A percentile compares a stretch with the other conserved stretches of the same genome.
Evolutionary conservation across 2,888 invertebrate species (phyloP).

Genomic region (Trichopria drosophilae): DNA sequence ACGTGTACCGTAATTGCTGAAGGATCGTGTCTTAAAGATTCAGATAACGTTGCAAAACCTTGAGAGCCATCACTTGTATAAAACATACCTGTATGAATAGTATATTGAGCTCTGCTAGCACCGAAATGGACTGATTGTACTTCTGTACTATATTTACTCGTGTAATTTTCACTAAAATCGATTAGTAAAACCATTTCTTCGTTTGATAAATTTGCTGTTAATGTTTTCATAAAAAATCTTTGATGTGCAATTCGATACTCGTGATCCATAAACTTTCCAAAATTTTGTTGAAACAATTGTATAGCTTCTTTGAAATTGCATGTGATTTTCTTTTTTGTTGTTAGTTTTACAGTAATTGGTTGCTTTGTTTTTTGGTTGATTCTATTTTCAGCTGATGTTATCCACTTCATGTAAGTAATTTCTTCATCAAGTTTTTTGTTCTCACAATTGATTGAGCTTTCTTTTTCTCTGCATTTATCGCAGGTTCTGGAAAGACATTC

Average conservation of each 20-base stretch:
- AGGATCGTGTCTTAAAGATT: constrained; percentile 29
- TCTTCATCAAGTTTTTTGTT: constrained; percentile 4
- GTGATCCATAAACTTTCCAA: constrained; percentile 17
- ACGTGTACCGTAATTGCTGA: constrained; percentile 25
- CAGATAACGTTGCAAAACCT: constrained; percentile 29
- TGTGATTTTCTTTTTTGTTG: constrained; percentile 21
- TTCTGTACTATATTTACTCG: constrained; percentile 25
- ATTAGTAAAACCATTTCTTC: constrained; percentile 24
- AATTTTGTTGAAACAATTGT: constrained; percentile 9
- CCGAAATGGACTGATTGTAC: constrained; percentile 29
- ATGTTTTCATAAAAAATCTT: constrained; percentile 13
- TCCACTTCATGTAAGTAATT: constrained; percentile 28
- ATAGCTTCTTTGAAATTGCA: constrained; percentile 18
- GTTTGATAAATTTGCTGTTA: neutral
- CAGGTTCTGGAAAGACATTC: constrained; percentile 23
- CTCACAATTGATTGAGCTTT: constrained; percentile 13
- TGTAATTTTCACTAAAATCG: constrained; percentile 28
- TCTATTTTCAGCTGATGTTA: constrained; percentile 15
- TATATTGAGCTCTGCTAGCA: constrained; percentile 21
- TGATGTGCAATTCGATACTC: constrained; percentile 22
- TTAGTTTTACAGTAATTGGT: constrained; percentile 21
- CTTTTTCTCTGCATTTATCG: constrained; percentile 16
- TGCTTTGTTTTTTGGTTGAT: constrained; percentile 26
- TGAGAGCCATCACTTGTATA: constrained; percentile 16
- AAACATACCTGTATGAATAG: constrained; percentile 28